These are phyloP conservation scores for Bos indicus DNA, from an alignment of 2,113 vertebrate species.

Conservation along the genomic window DNA sequence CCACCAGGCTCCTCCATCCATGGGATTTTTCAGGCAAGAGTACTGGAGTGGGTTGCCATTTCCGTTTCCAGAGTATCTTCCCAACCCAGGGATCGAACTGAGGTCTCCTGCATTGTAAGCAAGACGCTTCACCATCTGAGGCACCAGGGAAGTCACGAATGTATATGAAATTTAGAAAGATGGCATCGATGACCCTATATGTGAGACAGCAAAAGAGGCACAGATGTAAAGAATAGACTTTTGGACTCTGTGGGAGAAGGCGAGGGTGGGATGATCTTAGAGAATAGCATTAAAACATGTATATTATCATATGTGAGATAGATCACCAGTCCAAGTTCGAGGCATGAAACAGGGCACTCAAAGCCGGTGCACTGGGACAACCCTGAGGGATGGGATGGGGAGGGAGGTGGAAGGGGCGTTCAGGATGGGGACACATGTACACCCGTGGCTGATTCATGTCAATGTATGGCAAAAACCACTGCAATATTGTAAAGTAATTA, in stretches of 20 bases:
- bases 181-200: neutral
- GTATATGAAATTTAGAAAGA: neutral
- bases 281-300: neutral
- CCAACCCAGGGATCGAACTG: accelerated
- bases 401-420: neutral
- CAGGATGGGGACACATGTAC: neutral
- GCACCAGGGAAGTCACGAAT: neutral
- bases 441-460: neutral
- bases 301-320: neutral
- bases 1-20: too few species aligned
- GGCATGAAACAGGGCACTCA: neutral
- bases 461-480: neutral
- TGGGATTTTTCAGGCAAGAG: too few species aligned
- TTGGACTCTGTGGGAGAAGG: neutral
- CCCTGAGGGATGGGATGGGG: neutral
- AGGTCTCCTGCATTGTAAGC: too few species aligned
- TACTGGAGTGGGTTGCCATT: too few species aligned
- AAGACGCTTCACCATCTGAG: too few species aligned
- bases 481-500: neutral
- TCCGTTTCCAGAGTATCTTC: too few species aligned
- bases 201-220: neutral
- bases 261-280: neutral
- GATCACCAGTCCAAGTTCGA: neutral
- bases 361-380: neutral
- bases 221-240: neutral